Evolutionary conservation across 1,140 invertebrate genomes (phyloP), one percentile per base, ranked within the genome.

Genomic region (Adelges cooleyi): DNA sequence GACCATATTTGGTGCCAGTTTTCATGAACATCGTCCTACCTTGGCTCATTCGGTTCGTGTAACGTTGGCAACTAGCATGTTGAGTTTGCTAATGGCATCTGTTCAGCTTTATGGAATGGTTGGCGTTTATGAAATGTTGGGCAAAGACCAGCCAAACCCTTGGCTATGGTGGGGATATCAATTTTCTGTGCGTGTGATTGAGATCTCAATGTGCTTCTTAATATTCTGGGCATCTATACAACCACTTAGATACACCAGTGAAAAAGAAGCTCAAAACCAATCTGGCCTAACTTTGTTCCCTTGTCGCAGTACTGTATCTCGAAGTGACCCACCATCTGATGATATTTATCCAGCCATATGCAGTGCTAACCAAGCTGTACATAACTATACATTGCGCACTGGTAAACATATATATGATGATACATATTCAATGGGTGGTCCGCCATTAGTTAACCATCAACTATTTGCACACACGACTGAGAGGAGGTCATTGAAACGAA

Each of bases 141-240:
- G 73, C 67, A 51, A 73, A 67, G 69, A 71, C 38, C 73, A 78
- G 68, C 74, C 78, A 3, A 79, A 83, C 69, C 79, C 82, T 1
- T 95, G 91, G 91, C 77, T 92, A 6, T 88, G 90, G 79, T 93
- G 89, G 88, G 85, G 86, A 11, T 92, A 89, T 76, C 87, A 92
- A 70, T 86, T 91, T 69, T 86, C 85, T 2, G 79, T 92, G 27
- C 80, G 91, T 18, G 77, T 92, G 0, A 81, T 92, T 33, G 91
- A 95, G 73, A 82, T 92, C 22, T 82, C 84, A 1, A 86, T 93
- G 69, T 88, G 90, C 68, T 83, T 84, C 9, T 77, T 91, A 13
- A 80, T 93, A 67, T 85, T 86, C 0, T 92, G 89, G 81, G 87
- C 51, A 86, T 89, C 69, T 72, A 87, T 44, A 75, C 78, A 67